These are phyloP conservation scores for Tigriopus californicus DNA, from an alignment of 2,888 invertebrate genomes.

Conservation along the genomic window DNA sequence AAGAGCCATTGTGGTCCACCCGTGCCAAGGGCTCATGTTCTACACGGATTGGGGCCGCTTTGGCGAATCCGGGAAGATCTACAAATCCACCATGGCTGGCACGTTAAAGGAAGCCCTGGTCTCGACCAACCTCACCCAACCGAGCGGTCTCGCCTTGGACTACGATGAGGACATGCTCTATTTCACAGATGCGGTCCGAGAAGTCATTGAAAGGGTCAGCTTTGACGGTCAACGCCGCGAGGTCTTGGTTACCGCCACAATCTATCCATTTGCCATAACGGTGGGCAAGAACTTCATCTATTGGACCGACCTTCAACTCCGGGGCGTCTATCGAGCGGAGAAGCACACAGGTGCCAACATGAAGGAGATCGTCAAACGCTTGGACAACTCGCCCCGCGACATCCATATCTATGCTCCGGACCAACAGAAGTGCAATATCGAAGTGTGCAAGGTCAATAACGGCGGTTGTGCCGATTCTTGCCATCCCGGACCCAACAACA, in stretches of 20 bases:
- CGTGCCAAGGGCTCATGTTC: constrained; percentile 76
- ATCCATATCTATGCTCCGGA: constrained; percentile 64
- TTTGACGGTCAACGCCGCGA: constrained; percentile 71
- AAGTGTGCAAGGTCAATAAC: constrained; percentile 62
- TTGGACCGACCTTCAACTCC: constrained; percentile 82
- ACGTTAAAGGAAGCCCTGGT: constrained; percentile 71
- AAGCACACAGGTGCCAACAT: constrained; percentile 91
- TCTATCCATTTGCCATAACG: constrained; percentile 86
- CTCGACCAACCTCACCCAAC: constrained; percentile 74
- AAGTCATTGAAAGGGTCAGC: constrained; percentile 81
- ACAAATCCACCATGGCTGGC: constrained; percentile 88
- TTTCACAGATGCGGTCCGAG: constrained; percentile 57
- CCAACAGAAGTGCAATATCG: constrained; percentile 56
- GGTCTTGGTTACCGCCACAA: constrained; percentile 63
- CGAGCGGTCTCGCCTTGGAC: constrained; percentile 86
- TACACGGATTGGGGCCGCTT: constrained; percentile 92
- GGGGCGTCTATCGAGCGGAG: constrained; percentile 88
- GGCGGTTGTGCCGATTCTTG: constrained; percentile 92
- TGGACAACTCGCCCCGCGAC: constrained; percentile 81
- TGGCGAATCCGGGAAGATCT: constrained; percentile 80
- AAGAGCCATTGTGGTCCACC: constrained; percentile 83
- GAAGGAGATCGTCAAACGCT: constrained; percentile 75
- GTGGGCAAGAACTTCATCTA: constrained; percentile 77
- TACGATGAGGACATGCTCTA: constrained; percentile 65
- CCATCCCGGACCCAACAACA: constrained; percentile 55